phyloP scores from a whole-genome alignment of 2,888 invertebrate species.

The Melinopterus prodromus region DNA sequence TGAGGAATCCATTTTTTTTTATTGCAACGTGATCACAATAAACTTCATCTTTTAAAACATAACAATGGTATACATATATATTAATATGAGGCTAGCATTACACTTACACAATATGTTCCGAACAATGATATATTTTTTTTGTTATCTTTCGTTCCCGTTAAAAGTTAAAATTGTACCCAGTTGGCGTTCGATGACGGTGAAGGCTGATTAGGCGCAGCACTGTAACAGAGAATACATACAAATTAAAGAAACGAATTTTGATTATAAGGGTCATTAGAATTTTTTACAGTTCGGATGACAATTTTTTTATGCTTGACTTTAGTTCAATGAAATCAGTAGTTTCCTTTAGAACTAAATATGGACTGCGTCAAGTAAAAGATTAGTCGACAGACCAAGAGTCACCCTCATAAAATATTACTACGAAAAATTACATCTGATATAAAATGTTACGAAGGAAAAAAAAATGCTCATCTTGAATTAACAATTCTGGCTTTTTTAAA shows the following conservation, averaged over 20 bases:
- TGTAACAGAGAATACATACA: conserved; percentile 40
- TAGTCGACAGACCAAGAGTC: no score
- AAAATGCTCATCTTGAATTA: no score
- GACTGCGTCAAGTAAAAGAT: no score
- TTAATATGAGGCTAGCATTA: conserved; percentile 23
- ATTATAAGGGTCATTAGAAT: no score
- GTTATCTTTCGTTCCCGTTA: background rate
- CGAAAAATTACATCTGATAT: no score
- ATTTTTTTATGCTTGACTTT: no score
- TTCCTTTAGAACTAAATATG: no score
- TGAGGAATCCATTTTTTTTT: background rate
- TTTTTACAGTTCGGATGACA: no score
- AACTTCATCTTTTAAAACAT: conserved; percentile 8
- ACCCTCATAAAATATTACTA: no score
- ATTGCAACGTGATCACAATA: conserved; percentile 4
- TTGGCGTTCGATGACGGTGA: conserved; percentile 55
- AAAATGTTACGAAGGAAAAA: no score
- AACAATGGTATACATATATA: conserved; percentile 20
- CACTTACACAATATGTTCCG: conserved; percentile 26
- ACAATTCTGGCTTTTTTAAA: no score
- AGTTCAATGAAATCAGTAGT: no score
- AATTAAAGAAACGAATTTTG: background rate
- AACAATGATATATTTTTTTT: conserved; percentile 24
- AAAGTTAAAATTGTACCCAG: conserved; percentile 59
- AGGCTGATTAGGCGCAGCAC: conserved; percentile 47